Evolutionary conservation across 2,888 invertebrate species (phyloP), one percentile per base, ranked within the genome.

Genomic region (Spodoptera picta): DNA sequence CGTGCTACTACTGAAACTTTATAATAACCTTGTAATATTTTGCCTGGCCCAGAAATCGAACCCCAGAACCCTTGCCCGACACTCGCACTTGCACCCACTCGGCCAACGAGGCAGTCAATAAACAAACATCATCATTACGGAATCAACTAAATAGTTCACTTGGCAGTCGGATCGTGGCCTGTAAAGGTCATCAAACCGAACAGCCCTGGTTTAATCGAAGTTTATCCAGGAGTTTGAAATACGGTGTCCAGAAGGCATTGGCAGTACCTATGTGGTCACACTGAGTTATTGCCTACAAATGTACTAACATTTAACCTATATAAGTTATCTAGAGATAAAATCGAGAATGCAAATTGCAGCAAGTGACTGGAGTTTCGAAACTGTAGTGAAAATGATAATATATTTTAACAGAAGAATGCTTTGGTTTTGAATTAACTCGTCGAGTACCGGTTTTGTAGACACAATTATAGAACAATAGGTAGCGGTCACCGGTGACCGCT

Each of bases 171-270:
- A 60, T 81, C 83, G 83, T 75, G 55, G 83, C 84, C 84, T 61
- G 2, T 69, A 80, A 84, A 69, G 12, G 43, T 12, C 31, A 5
- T 43, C 50, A 54, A 59, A 65, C 56, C 10, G 45, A 50, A 59
- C 66, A 61, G 52, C 56, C 56, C 57, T 51, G 72, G 80, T 81
- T 83, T 82, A 84, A 84, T 86, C 86, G 82, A 85, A 85, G 86
- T 86, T 86, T 84, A 82, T 81, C 82, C 75, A 76, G 75, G 72
- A 85, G 82, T 85, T 84, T 80, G 80, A 80, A 85, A 83, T 81
- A 81, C 82, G 69, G 75, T 58, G 77, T 74, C 79, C 82, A 80
- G 77, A 80, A 80, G 78, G 73, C 59, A 70, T 65, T 65, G 63
- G 63, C 60, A 68, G 63, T 77, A 79, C 63, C 62, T 67, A 68